Evolutionary conservation across 2,888 invertebrate species (phyloP), one percentile per base, ranked within the genome.

Genomic region (Germaria angustata): DNA sequence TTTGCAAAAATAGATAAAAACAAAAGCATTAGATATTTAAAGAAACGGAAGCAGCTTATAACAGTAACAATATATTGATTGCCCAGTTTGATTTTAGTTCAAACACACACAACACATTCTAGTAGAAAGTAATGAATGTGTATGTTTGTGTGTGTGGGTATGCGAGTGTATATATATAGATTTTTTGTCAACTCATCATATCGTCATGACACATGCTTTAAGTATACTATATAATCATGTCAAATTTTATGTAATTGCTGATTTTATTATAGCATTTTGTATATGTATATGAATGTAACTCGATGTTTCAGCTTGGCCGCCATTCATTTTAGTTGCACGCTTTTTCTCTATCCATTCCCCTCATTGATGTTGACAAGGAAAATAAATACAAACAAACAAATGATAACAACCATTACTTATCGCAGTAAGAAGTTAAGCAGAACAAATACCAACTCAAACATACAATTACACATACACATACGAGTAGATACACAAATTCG

Each of bases 211-310:
- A 76, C 51, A 73, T 66, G 41, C 57, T 17, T 34, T 51, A 72
- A 57, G 39, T 65, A 51, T 57, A 51, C n/a, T 22, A 55, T 51
- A 71, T 39, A 80, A 83, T 76, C 80, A 80, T 80, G 72, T 51
- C 77, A 83, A 83, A 83, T 80, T 80, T 65, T 34, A 49, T 80
- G 77, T 83, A 77, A 80, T 80, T 80, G 72, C 77, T 72, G 72
- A 72, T 72, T 80, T 83, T 75, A 71, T 75, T 75, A 65, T 22
- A 63, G 66, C 44, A 49, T 57, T 17, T 73, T 57, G n/a, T 68
- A 2, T 34, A 13, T 17, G n/a, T 4, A 13, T 53, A 8, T 22
- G 44, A 7, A 24, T 34, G 46, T 24, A 44, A 65, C 15, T 34
- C 17, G 6, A 66, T 39, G 66, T 49, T 46, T 41, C 22, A 44